Percentiles rank a stretch among this genome's conserved stretches.
Evolutionary conservation across 2,113 vertebrate species (phyloP).

Genomic region (Falco punctatus): DNA sequence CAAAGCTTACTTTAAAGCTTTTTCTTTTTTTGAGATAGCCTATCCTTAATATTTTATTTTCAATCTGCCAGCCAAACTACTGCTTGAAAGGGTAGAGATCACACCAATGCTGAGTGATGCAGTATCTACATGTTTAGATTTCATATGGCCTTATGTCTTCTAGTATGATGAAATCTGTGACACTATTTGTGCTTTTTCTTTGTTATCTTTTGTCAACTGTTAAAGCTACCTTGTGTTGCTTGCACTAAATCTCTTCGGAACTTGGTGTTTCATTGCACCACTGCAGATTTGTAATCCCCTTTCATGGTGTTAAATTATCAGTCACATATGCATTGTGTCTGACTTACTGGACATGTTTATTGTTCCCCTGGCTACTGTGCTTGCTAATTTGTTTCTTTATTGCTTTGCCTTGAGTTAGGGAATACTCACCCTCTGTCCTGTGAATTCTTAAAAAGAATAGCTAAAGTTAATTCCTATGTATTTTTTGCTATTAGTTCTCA

Average conservation of each 20-base stretch:
- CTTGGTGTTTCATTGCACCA: not conserved
- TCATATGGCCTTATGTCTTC: not conserved
- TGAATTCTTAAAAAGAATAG: not conserved
- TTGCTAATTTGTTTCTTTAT: slow-evolving; percentile 55
- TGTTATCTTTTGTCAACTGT: not conserved
- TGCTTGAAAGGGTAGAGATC: not conserved
- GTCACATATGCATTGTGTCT: not conserved
- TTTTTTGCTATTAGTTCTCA: not conserved
- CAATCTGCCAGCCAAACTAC: not conserved
- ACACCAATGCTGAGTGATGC: not conserved
- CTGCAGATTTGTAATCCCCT: slow-evolving; percentile 19
- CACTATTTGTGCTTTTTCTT: not conserved
- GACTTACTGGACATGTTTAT: slow-evolving; percentile 5
- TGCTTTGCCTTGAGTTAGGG: slow-evolving; percentile 5
- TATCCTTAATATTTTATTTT: not conserved
- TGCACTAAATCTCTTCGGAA: slow-evolving; percentile 23
- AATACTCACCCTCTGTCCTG: not conserved
- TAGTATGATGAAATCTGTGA: not conserved
- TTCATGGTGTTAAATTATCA: slow-evolving; percentile 38
- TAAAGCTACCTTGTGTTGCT: not conserved
- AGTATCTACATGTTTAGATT: not conserved
- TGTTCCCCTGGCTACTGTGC: not conserved
- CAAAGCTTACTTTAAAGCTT: not conserved
- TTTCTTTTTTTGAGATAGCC: not conserved
- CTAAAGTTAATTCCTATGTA: not conserved